phyloP scores from a whole-genome alignment of 2,888 invertebrate genomes.

The Lycocerus yunnanus region DNA sequence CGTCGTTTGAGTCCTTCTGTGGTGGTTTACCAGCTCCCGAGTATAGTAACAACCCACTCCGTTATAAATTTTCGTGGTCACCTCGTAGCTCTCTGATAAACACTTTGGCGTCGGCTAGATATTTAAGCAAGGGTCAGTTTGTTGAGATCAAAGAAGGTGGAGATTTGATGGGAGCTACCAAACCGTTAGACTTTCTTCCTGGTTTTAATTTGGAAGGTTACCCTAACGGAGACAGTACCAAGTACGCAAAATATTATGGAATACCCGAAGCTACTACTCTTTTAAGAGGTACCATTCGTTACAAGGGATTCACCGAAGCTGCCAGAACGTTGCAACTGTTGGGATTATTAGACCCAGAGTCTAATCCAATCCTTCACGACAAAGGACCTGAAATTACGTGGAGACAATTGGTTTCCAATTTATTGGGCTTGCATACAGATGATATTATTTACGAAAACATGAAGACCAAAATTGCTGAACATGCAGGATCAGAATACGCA shows the following conservation, averaged over 20 bases:
- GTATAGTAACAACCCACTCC: constrained; percentile 85
- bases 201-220: constrained; percentile 97
- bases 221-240: constrained; percentile 94
- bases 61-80: constrained; percentile 97
- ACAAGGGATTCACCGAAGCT: constrained; percentile 85
- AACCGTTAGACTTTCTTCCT: constrained; percentile 86
- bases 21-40: constrained; percentile 98
- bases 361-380: constrained; percentile 89
- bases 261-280: constrained; percentile 86
- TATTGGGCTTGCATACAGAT: constrained; percentile 80
- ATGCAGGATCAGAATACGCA: constrained; percentile 72
- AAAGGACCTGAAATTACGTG: constrained; percentile 96
- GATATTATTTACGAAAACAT: constrained; percentile 94
- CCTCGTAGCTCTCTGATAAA: constrained; percentile 92
- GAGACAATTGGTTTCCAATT: constrained; percentile 82
- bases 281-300: constrained; percentile 91
- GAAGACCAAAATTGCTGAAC: constrained; percentile 79
- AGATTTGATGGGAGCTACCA: constrained; percentile 81
- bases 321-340: constrained; percentile 85
- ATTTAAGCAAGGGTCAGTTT: constrained; percentile 56
- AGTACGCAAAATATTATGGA: constrained; percentile 86
- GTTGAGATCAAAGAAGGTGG: constrained; percentile 91
- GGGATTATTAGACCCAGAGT: constrained; percentile 84
- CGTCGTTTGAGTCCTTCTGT: constrained; percentile 95
- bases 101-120: constrained; percentile 88